Evolutionary conservation across 2,888 invertebrate species (phyloP).

Genomic region (Diabrotica balteata): DNA sequence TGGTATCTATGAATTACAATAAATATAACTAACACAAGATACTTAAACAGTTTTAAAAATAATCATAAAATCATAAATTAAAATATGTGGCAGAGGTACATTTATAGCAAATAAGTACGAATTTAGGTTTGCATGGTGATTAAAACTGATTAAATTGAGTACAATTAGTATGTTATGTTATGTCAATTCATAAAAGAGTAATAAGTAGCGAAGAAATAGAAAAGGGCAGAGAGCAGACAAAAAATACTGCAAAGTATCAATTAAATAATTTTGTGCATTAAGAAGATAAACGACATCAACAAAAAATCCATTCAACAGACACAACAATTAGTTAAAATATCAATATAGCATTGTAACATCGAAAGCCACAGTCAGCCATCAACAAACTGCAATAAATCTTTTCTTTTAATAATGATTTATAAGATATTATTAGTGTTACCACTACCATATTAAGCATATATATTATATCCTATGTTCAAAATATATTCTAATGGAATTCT

Average conservation of each 20-base stretch:
- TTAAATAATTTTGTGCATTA: constrained; percentile 48
- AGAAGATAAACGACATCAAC: constrained; percentile 47
- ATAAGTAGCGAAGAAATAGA: constrained; percentile 36
- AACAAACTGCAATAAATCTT: constrained; percentile 29
- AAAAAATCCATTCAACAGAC: constrained; percentile 46
- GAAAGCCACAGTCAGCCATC: constrained; percentile 43
- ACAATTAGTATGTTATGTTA: neutral
- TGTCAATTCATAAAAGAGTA: constrained; percentile 7
- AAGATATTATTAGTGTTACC: no score
- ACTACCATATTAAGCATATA: no score
- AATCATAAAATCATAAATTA: no score
- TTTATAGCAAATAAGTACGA: no score
- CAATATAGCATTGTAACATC: constrained; percentile 54
- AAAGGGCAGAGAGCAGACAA: constrained; percentile 49
- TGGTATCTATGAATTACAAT: no score
- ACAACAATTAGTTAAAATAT: constrained; percentile 44
- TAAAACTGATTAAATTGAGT: no score
- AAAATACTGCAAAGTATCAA: constrained; percentile 45
- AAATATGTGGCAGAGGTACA: no score
- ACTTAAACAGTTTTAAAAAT: no score
- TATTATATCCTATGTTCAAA: no score
- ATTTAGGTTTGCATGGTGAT: no score
- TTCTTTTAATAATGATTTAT: constrained; percentile 20
- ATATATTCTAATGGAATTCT: no score
- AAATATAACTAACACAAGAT: no score